These are phyloP conservation scores for Medauroidea extradentata DNA, from an alignment of 1,140 invertebrate genomes.

Conservation along the genomic window DNA sequence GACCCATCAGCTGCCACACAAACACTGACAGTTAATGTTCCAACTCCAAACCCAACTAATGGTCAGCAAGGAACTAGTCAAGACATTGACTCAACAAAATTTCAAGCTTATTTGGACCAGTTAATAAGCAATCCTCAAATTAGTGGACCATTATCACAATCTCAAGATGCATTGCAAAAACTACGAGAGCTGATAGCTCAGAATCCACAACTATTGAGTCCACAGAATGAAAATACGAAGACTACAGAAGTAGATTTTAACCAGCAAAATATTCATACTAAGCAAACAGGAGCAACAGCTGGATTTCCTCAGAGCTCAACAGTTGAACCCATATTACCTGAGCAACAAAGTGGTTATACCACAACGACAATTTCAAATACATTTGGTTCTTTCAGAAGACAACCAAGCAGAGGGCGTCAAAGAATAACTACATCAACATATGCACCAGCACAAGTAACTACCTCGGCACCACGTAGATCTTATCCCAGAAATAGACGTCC, in stretches of 20 bases:
- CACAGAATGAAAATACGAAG: not conserved
- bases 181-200: too few relatives aligned
- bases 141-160: too few relatives aligned
- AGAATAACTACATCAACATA: not conserved
- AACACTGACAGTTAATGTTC: too few relatives aligned
- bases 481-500: not conserved
- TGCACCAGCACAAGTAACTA: not conserved
- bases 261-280: too few relatives aligned
- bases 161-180: too few relatives aligned
- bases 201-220: not conserved
- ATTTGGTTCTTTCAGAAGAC: not conserved
- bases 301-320: not conserved
- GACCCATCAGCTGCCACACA: too few relatives aligned
- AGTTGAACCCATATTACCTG: not conserved
- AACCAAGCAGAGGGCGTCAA: constrained; percentile 1
- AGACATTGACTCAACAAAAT: too few relatives aligned
- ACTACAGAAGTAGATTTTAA: not conserved
- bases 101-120: too few relatives aligned
- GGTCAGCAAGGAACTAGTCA: too few relatives aligned
- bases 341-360: not conserved
- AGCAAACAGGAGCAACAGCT: too few relatives aligned
- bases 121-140: too few relatives aligned
- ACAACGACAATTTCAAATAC: not conserved
- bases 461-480: not conserved
- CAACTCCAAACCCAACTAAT: too few relatives aligned